Percentiles rank a stretch among this genome's conserved stretches.
Evolutionary conservation across 1,140 invertebrate genomes (phyloP).

Genomic region (Tetragonula clypearis): DNA sequence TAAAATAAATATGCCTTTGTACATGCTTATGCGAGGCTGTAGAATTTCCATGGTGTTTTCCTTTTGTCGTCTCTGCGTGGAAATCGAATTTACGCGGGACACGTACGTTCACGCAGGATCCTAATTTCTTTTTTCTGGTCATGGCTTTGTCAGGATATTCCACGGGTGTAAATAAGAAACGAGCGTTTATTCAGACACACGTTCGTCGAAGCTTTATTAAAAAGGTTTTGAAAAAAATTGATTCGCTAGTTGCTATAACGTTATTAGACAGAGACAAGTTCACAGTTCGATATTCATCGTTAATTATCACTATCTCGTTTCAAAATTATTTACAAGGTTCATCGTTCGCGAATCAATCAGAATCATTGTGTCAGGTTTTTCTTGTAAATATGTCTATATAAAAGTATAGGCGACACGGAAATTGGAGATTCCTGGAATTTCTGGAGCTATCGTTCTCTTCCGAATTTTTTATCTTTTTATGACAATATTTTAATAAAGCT

Average conservation of each 20-base stretch:
- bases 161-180: background rate
- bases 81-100: background rate
- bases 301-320: background rate
- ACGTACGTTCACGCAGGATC: background rate
- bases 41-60: constrained; percentile 6
- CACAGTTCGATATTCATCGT: background rate
- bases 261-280: background rate
- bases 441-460: background rate
- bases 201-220: background rate
- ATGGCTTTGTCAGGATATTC: background rate
- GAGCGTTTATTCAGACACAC: background rate
- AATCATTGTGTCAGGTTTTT: background rate
- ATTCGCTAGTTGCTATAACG: background rate
- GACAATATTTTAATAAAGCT: background rate
- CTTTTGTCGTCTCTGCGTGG: background rate
- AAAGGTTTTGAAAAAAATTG: background rate
- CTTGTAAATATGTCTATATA: background rate
- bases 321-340: background rate
- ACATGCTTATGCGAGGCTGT: background rate
- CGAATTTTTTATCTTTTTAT: background rate
- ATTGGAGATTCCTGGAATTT: background rate
- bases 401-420: background rate
- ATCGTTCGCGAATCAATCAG: background rate
- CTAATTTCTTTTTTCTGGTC: background rate
- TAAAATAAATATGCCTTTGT: constrained; percentile 30